These are phyloP conservation scores for Lates japonicus DNA, from an alignment of 2,797 vertebrate genomes.

Conservation along the genomic window DNA sequence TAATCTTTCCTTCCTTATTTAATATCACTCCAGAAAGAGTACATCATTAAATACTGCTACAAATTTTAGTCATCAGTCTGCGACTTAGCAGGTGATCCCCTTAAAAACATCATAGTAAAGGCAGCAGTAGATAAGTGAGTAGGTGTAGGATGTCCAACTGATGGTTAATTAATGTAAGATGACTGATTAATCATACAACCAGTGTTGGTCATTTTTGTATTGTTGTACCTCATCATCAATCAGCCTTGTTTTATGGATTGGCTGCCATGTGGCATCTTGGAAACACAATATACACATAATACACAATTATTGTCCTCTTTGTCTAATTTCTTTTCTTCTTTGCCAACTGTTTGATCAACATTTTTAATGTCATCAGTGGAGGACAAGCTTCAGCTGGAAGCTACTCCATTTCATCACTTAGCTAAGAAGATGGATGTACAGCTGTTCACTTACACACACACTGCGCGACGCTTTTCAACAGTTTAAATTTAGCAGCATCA, in stretches of 20 bases:
- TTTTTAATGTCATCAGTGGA: constrained; percentile 47
- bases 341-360: neutral
- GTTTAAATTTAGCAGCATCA: constrained; percentile 68
- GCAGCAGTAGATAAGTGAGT: constrained; percentile 28
- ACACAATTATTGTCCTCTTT: neutral
- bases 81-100: constrained; percentile 18
- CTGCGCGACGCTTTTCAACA: constrained; percentile 59
- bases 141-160: constrained; percentile 30
- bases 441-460: constrained; percentile 45
- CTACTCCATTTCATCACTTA: constrained; percentile 49
- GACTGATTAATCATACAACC: constrained; percentile 32
- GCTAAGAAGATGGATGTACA: constrained; percentile 43
- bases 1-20: neutral
- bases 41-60: constrained; percentile 31
- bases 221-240: constrained; percentile 4
- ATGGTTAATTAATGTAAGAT: constrained; percentile 56
- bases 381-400: constrained; percentile 26
- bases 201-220: constrained; percentile 3
- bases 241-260: constrained; percentile 23
- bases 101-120: constrained; percentile 22
- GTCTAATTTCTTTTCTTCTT: constrained; percentile 24
- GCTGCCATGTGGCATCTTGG: constrained; percentile 20
- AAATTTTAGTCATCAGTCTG: no score
- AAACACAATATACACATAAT: no score
- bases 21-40: constrained; percentile 17